phyloP scores from a whole-genome alignment of 2,797 vertebrate species.

The Amblyraja radiata region DNA sequence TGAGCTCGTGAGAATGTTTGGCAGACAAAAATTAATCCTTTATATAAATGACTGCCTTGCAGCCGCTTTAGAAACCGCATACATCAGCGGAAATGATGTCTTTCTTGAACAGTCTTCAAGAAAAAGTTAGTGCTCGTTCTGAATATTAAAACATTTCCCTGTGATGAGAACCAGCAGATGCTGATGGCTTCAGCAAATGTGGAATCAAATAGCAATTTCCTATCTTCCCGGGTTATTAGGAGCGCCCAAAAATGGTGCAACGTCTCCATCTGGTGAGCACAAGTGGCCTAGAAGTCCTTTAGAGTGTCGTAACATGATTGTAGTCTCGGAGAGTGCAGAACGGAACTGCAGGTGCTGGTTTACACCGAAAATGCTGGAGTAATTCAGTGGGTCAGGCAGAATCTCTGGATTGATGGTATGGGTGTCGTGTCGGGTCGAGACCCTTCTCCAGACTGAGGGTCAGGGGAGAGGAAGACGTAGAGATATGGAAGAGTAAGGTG shows the following conservation, averaged over 20 bases:
- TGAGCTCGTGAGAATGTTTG: background rate
- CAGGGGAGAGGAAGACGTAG: too few relatives aligned
- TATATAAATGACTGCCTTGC: background rate
- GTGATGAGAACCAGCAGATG: background rate
- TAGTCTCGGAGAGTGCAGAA: too few relatives aligned
- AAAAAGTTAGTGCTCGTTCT: too few relatives aligned
- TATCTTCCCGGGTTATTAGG: background rate
- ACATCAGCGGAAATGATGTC: background rate
- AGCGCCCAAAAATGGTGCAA: background rate
- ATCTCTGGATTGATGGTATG: too few relatives aligned
- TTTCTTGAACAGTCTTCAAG: background rate
- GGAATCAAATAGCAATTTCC: background rate
- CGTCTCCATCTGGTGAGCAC: slow-evolving; percentile 8
- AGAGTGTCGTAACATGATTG: too few relatives aligned
- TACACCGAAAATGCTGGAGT: too few relatives aligned
- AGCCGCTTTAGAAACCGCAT: background rate
- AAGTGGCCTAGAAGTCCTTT: background rate
- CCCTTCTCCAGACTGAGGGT: too few relatives aligned
- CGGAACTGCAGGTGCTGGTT: too few relatives aligned
- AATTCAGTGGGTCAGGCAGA: too few relatives aligned
- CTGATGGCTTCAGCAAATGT: background rate
- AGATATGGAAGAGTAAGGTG: too few relatives aligned
- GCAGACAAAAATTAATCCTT: too few relatives aligned
- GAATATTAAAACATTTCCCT: background rate
- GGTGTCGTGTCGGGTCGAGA: too few relatives aligned